Percentiles rank a stretch among this genome's conserved stretches.
Evolutionary conservation across 2,888 invertebrate genomes (phyloP).

Genomic region (Syrista parreyssii): DNA sequence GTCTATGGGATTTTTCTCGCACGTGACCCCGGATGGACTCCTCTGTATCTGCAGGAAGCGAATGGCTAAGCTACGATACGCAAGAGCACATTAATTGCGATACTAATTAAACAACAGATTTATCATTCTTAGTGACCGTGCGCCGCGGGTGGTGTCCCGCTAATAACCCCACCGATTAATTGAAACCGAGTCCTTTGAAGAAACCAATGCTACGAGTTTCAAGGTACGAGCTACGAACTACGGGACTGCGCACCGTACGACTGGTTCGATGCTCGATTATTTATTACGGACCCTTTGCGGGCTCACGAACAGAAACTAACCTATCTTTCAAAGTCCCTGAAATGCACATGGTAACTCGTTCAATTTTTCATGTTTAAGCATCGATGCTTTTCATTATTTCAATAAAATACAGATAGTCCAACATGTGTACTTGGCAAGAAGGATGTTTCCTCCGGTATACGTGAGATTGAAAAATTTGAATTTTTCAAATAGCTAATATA

Average conservation of each 20-base stretch:
- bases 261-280: background rate
- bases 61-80: conserved; percentile 1
- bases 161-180: conserved; percentile 2
- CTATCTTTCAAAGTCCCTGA: background rate
- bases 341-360: too few relatives aligned
- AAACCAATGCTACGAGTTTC: too few relatives aligned
- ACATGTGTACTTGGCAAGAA: too few relatives aligned
- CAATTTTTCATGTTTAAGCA: too few relatives aligned
- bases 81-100: conserved; percentile 23
- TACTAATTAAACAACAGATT: conserved; percentile 34
- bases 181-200: background rate
- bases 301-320: background rate
- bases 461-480: too few relatives aligned
- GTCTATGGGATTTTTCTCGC: background rate
- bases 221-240: too few relatives aligned
- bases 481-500: too few relatives aligned
- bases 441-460: too few relatives aligned
- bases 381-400: too few relatives aligned
- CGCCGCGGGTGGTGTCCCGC: conserved; percentile 5
- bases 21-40: background rate
- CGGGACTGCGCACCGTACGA: too few relatives aligned
- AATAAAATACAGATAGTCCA: too few relatives aligned
- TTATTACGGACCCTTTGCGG: background rate
- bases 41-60: conserved; percentile 1
- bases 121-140: conserved; percentile 18